Evolutionary conservation across 2,888 invertebrate species (phyloP).

Genomic region (Oxyscelio sp.): DNA sequence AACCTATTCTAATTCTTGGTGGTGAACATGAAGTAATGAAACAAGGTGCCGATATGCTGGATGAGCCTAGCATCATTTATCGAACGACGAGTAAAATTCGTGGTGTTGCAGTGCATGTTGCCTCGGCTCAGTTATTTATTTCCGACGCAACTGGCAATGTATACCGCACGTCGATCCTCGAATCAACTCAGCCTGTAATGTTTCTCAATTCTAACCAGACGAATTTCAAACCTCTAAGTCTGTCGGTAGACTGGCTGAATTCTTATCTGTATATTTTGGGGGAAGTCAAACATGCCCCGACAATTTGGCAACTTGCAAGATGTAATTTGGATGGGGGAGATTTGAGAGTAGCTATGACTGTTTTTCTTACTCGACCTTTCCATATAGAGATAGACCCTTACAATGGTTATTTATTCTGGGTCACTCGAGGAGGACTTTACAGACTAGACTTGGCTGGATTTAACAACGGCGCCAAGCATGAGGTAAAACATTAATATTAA

Average conservation of each 20-base stretch:
- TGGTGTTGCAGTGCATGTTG: conserved; percentile 94
- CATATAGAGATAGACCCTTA: conserved; percentile 97
- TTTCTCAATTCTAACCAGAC: conserved; percentile 90
- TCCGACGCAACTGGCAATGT: conserved; percentile 93
- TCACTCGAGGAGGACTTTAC: conserved; percentile 92
- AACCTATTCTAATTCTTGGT: conserved; percentile 92
- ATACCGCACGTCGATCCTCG: conserved; percentile 88
- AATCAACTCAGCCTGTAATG: conserved; percentile 78
- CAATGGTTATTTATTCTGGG: conserved; percentile 97
- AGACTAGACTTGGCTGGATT: conserved; percentile 93
- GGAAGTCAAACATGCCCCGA: conserved; percentile 90
- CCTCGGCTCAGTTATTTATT: conserved; percentile 92
- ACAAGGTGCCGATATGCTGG: conserved; percentile 91
- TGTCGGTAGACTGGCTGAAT: conserved; percentile 97
- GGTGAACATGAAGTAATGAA: conserved; percentile 92
- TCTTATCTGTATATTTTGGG: conserved; percentile 95
- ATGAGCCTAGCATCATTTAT: conserved; percentile 91
- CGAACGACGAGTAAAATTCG: conserved; percentile 90
- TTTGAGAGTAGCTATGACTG: conserved; percentile 92
- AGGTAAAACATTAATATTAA: too few species aligned
- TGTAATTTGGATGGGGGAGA: conserved; percentile 93
- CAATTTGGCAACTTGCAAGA: conserved; percentile 92
- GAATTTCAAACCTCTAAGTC: conserved; percentile 91
- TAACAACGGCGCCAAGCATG: conserved; percentile 92
- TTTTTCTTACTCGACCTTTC: conserved; percentile 92